Percentiles rank a stretch among this genome's conserved stretches.
phyloP scores from a whole-genome alignment of 2,797 vertebrate genomes.

The Coreius guichenoti region DNA sequence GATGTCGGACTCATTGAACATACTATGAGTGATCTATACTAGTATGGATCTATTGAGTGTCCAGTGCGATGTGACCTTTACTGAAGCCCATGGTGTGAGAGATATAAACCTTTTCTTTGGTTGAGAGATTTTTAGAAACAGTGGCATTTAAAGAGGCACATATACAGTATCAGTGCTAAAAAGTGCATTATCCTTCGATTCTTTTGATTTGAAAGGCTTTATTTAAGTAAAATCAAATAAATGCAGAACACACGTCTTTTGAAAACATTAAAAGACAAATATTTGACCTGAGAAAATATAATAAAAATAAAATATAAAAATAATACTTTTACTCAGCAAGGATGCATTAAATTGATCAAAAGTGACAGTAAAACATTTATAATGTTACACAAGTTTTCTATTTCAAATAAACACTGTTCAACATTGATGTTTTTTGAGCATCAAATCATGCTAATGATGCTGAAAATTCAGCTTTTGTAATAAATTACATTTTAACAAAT shows the following conservation, averaged over 20 bases:
- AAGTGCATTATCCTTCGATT: no score
- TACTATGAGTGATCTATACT: neutral
- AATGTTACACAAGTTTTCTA: neutral
- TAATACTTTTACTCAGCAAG: no score
- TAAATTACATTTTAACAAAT: neutral
- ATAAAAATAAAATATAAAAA: no score
- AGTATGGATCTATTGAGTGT: neutral
- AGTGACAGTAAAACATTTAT: neutral
- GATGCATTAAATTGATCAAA: neutral
- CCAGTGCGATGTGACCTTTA: neutral
- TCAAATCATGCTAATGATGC: neutral
- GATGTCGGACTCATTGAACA: neutral
- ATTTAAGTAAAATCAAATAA: neutral
- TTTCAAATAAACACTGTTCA: neutral
- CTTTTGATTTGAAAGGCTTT: neutral
- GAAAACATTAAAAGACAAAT: neutral
- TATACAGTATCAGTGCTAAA: neutral
- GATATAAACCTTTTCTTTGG: neutral
- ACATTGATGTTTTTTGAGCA: neutral
- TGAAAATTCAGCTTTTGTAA: neutral
- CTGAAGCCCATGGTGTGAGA: neutral
- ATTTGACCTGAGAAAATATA: neutral
- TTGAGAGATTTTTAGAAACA: neutral
- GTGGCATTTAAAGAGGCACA: neutral
- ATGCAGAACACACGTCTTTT: neutral